Evolutionary conservation across 2,113 vertebrate genomes (phyloP).

Genomic region (Melanocharis versteri): DNA sequence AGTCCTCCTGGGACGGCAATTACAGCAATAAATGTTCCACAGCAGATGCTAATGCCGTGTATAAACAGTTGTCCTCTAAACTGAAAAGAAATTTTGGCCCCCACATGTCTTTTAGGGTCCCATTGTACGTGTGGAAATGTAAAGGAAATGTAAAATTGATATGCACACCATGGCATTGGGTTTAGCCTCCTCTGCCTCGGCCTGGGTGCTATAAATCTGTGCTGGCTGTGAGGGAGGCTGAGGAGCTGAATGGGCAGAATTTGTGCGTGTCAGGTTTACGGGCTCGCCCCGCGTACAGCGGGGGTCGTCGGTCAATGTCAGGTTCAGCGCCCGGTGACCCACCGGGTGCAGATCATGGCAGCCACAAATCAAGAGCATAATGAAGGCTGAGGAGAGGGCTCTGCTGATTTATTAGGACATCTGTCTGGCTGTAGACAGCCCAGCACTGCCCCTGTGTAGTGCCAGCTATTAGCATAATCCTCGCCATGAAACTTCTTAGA

Average conservation of each 20-base stretch:
- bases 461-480: constrained; percentile 55
- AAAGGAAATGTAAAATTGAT: constrained; percentile 58
- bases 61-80: constrained; percentile 46
- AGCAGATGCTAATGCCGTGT: constrained; percentile 54
- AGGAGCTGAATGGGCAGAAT: constrained; percentile 38
- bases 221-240: neutral
- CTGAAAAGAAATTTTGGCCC: constrained; percentile 33
- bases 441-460: neutral
- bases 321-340: constrained; percentile 61
- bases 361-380: constrained; percentile 65
- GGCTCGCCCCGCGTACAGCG: neutral
- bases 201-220: constrained; percentile 38
- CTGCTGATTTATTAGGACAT: constrained; percentile 63
- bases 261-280: constrained; percentile 53
- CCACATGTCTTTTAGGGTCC: neutral
- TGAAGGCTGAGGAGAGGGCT: constrained; percentile 60
- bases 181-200: constrained; percentile 25
- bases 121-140: constrained; percentile 13
- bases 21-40: constrained; percentile 56
- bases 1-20: constrained; percentile 54
- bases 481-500: neutral
- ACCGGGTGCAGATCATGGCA: constrained; percentile 25
- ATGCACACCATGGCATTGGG: neutral
- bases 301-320: constrained; percentile 60
- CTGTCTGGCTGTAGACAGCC: constrained; percentile 57